Base-by-base conservation (phyloP, 1,140 invertebrate species). In the Lepidurus apus region DNA sequence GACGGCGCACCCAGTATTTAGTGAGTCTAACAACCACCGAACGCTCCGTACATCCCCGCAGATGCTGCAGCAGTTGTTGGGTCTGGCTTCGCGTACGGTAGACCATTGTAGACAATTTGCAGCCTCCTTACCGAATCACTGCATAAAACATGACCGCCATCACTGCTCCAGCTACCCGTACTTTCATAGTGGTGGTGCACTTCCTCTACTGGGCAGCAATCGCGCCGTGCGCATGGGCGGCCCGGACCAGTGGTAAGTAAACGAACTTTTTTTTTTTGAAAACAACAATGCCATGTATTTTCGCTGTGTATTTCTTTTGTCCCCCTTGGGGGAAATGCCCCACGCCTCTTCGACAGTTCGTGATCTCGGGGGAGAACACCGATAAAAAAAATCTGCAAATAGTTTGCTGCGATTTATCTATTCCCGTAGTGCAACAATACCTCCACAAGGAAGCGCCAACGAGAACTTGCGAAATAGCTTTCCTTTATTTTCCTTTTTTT, bases 91-190 rank as follows among this genome's bases (percentile, higher is more conserved):
- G 7, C 53, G 53, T n/a, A 65, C 53, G 0, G 53, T 34, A 34
- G 2, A 65, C 21, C 53, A 65, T 65, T 65, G 53, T 21, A 65
- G 17, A 21, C 53, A 65, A 13, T 65, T 65, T 65, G 53, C 53
- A 65, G 21, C 53, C 17, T 65, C 53, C 13, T 65, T 65, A 21
- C 21, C 53, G 53, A 65, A n/a, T 65, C 17, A 7, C 53, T 65
- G 53, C 53, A 65, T 65, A 65, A 65, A 65, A 65, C 53, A 65
- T 65, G 53, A 65, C 53, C 53, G 53, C 53, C 53, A 65, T 21
- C 53, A 7, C 53, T 65, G 53, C 53, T 21, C 53, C 21, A 13
- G 17, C 21, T 21, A 21, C 21, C 34, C 34, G 7, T 65, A 21
- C 53, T 65, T 13, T 7, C 53, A n/a, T 65, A n/a, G 53, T 65